Evolutionary conservation across 2,888 invertebrate species (phyloP).

Genomic region (Ashinkailepas kermadecensis): DNA sequence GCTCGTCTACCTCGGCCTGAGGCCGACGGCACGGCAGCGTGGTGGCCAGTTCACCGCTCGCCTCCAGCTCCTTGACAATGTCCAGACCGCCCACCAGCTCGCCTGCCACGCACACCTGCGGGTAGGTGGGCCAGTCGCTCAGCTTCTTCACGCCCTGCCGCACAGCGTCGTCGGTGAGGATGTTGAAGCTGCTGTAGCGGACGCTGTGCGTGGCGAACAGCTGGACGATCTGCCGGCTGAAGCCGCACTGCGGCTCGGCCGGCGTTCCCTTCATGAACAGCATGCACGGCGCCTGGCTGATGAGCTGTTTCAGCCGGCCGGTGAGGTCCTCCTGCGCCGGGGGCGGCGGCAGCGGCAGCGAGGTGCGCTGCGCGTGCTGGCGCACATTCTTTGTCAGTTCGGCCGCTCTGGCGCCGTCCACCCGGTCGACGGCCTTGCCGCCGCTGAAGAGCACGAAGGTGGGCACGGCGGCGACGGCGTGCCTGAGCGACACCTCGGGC

Average conservation of each 20-base stretch:
- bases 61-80: constrained; percentile 46
- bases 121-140: constrained; percentile 51
- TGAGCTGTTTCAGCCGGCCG: constrained; percentile 44
- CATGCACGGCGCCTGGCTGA: constrained; percentile 46
- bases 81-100: constrained; percentile 51
- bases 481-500: constrained; percentile 72
- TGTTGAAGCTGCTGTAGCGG: constrained; percentile 48
- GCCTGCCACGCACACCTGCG: constrained; percentile 48
- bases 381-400: constrained; percentile 67
- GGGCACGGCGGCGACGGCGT: constrained; percentile 76
- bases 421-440: constrained; percentile 61
- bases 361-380: constrained; percentile 39
- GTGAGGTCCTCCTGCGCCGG: constrained; percentile 39
- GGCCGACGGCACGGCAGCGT: constrained; percentile 40
- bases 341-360: neutral
- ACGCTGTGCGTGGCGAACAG: constrained; percentile 60
- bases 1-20: constrained; percentile 36
- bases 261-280: constrained; percentile 52
- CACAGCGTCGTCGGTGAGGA: constrained; percentile 47
- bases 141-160: constrained; percentile 45
- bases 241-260: constrained; percentile 48
- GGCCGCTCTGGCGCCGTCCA: constrained; percentile 81
- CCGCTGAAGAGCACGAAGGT: constrained; percentile 68
- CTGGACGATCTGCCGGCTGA: constrained; percentile 62
- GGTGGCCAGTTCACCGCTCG: constrained; percentile 38